Evolutionary conservation across 2,113 vertebrate species (phyloP).

Genomic region (Oreochromis spilurus): DNA sequence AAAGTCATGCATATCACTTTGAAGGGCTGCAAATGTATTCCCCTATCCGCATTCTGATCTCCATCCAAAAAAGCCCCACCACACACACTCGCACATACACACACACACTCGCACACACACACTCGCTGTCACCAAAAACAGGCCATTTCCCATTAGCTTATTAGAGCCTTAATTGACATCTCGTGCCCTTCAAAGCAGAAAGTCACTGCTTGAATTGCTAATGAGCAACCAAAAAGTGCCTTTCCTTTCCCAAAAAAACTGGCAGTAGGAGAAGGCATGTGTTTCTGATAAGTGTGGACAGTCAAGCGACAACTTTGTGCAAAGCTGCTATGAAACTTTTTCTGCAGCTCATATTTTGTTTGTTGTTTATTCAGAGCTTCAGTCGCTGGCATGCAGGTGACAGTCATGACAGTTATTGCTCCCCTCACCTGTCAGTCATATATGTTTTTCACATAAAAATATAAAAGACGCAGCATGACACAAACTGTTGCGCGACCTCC

Average conservation of each 20-base stretch:
- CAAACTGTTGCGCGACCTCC: neutral
- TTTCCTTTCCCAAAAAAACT: neutral
- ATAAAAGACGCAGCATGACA: neutral
- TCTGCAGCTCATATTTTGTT: neutral
- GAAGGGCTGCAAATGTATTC: conserved; percentile 62
- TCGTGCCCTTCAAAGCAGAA: conserved; percentile 63
- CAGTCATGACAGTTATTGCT: neutral
- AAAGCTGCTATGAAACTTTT: neutral
- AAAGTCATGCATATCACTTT: conserved; percentile 74
- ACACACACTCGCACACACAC: neutral
- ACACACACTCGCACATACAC: neutral
- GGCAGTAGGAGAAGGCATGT: conserved; percentile 13
- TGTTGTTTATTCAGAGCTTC: conserved; percentile 7
- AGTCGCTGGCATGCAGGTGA: conserved; percentile 19
- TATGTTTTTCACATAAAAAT: neutral
- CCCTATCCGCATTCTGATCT: conserved; percentile 42
- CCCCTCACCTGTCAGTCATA: neutral
- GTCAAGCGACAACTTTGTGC: conserved; percentile 5
- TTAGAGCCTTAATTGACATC: conserved; percentile 61
- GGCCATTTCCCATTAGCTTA: conserved; percentile 56
- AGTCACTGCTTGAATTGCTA: conserved; percentile 47
- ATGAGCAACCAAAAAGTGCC: conserved; percentile 42
- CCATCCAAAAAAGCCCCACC: conserved; percentile 35
- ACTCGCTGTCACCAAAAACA: conserved; percentile 20
- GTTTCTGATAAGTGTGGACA: conserved; percentile 53